A percentile compares a stretch with the other conserved stretches of the same genome.
These are phyloP conservation scores for Trachymyrmex septentrionalis DNA, from an alignment of 1,140 invertebrate genomes.

Conservation along the genomic window DNA sequence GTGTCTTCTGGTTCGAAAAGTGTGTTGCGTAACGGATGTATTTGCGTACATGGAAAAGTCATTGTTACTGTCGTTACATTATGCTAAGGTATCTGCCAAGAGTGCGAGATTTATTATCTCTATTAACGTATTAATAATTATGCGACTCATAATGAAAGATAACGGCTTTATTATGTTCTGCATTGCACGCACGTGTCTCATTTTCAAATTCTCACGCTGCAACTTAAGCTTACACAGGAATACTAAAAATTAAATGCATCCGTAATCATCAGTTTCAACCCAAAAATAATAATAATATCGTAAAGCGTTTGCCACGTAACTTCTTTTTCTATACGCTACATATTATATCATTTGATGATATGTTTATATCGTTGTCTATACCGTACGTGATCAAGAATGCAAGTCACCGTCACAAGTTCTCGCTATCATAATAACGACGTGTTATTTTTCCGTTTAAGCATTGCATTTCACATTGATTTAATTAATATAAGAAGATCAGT, in stretches of 20 bases:
- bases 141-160: constrained; percentile 22
- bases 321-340: background rate
- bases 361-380: background rate
- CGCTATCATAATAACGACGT: background rate
- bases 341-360: background rate
- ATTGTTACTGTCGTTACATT: background rate
- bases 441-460: background rate
- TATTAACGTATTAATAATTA: constrained; percentile 47
- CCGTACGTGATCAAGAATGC: background rate
- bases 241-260: background rate
- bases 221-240: background rate
- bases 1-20: background rate
- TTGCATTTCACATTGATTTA: constrained; percentile 13
- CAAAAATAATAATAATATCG: background rate
- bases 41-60: constrained; percentile 4
- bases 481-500: constrained; percentile 1
- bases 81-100: background rate
- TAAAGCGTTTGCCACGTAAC: background rate
- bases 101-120: constrained; percentile 15
- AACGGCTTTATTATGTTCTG: constrained; percentile 16
- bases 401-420: constrained; percentile 21
- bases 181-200: background rate
- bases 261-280: background rate
- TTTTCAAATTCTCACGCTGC: background rate
- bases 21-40: constrained; percentile 12